These are phyloP conservation scores for Ascaphus truei DNA, from an alignment of 2,113 vertebrate genomes.

Conservation along the genomic window DNA sequence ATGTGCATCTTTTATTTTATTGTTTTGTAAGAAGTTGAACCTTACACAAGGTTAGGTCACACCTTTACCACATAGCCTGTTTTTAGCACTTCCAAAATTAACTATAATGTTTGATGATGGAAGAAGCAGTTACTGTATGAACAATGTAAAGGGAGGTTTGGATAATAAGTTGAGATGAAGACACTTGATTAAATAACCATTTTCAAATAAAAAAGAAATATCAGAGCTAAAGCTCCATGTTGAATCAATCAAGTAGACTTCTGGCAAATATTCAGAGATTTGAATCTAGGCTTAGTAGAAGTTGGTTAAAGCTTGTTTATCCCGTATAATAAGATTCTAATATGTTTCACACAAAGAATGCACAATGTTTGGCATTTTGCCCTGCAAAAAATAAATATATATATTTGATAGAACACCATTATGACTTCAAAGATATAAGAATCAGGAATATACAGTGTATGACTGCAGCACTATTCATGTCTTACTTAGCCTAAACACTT, in stretches of 20 bases:
- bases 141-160: no score
- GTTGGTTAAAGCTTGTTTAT: background rate
- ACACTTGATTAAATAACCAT: no score
- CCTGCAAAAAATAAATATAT: background rate
- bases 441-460: background rate
- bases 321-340: background rate
- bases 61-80: no score
- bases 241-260: conserved; percentile 1
- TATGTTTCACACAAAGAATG: background rate
- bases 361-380: background rate
- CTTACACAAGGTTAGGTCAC: no score
- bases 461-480: conserved; percentile 1
- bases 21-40: no score
- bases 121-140: no score
- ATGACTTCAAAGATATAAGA: background rate
- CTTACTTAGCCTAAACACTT: conserved; percentile 12
- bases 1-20: no score
- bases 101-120: no score
- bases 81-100: no score
- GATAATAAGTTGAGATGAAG: no score
- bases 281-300: no score
- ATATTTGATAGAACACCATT: background rate
- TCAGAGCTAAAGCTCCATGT: background rate
- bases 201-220: no score
- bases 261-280: background rate